Base-by-base conservation (phyloP, 2,888 invertebrate species). In the Heteropelma amictum region DNA sequence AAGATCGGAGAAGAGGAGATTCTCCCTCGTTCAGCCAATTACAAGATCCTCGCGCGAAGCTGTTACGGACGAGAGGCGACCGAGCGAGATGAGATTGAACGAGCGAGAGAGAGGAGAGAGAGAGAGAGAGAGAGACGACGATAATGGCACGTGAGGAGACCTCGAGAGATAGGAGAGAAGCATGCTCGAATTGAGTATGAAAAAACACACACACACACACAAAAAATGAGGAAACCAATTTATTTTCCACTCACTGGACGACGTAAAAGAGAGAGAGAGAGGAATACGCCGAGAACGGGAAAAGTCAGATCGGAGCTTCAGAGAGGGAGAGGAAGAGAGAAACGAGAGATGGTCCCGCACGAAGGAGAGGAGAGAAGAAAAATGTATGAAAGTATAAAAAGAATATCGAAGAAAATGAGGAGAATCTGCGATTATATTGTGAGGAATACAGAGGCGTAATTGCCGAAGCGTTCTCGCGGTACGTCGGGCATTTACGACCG, bases 391-490 rank as follows among this genome's bases (percentile, higher is more conserved):
- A 28, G 19, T 45, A 21, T 42, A 60, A 60, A 21, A 30, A 45
- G 21, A 47, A 35, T 60, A 21, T 45, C 19, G 35, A 45, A 35
- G 21, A 71, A 14, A 69, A 70, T 54, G 70, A 65, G 72, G 65
- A 77, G 76, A 75, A 42, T 67, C 63, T 72, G 69, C 53, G 84
- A 87, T 87, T 85, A 86, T n/a, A n/a, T 88, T 81, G 84, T 84
- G 82, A 86, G 86, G 86, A 86, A 86, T 82, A 88, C 83, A 82
- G 78, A 82, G 82, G 77, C 81, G 82, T 85, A 86, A 87, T 87
- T 87, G 84, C 83, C 82, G 79, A 75, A 77, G 81, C 82, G 82
- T 78, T 30, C n/a, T n/a, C n/a, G n/a, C 49, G 74, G 73, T 75
- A 76, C 79, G 82, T 77, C 76, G 76, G 74, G 78, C 79, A 84